phyloP scores from a whole-genome alignment of 2,113 vertebrate species.

The Neotoma lepida region DNA sequence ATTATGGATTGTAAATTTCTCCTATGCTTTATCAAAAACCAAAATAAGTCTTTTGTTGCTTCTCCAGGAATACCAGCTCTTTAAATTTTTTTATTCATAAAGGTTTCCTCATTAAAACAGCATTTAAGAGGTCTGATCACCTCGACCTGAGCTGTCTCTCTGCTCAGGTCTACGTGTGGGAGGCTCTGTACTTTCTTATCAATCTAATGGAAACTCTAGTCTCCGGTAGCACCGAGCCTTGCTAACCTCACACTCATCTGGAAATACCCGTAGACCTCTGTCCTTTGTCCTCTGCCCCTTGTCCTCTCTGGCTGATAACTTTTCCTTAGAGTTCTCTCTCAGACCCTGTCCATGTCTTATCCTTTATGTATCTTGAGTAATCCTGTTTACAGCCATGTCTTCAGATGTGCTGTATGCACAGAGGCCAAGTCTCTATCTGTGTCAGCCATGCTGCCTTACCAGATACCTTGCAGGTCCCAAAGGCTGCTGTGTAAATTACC shows the following conservation, averaged over 20 bases:
- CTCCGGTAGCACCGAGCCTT: background rate
- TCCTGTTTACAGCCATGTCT: background rate
- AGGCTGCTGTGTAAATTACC: background rate
- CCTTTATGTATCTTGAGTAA: background rate
- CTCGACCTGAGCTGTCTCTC: background rate
- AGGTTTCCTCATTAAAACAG: slow-evolving; percentile 1
- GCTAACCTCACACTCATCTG: background rate
- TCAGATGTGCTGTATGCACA: background rate
- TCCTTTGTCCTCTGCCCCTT: background rate
- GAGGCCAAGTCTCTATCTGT: background rate
- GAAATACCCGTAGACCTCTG: background rate
- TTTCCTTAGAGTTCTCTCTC: background rate
- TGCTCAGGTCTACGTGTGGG: background rate
- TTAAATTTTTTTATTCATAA: background rate
- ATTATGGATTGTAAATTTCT: background rate
- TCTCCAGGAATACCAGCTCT: background rate
- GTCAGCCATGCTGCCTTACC: background rate
- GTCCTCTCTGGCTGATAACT: background rate
- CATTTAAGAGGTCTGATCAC: background rate
- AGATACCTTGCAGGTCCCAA: background rate
- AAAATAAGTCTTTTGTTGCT: background rate
- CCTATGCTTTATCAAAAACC: background rate
- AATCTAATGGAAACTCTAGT: background rate
- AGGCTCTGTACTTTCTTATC: background rate
- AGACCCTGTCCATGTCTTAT: background rate